Conservation (phyloP, 2,888 invertebrate genomes). For the Clostera curtula region DNA sequence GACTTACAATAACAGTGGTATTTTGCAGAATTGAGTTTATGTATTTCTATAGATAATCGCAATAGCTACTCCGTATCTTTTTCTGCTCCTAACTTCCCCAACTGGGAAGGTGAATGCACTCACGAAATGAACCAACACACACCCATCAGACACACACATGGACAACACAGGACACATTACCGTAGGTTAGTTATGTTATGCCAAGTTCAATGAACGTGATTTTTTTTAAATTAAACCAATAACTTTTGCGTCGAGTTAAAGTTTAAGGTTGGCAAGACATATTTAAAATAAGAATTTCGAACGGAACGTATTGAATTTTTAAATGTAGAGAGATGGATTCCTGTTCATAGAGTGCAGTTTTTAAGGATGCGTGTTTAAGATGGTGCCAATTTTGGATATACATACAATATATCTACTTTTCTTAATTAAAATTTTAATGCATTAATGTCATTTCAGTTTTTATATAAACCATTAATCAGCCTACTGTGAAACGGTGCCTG, state of each 20-base stretch:
- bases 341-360: background rate
- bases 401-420: no score
- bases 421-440: no score
- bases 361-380: background rate
- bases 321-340: background rate
- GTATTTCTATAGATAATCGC: background rate
- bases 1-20: no score
- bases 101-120: slow-evolving; percentile 71
- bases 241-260: slow-evolving; percentile 20
- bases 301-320: slow-evolving; percentile 3
- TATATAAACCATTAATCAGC: no score
- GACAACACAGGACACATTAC: slow-evolving; percentile 46
- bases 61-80: slow-evolving; percentile 28
- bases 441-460: no score
- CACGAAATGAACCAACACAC: slow-evolving; percentile 66
- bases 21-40: background rate
- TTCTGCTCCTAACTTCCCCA: slow-evolving; percentile 65
- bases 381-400: slow-evolving; percentile 1
- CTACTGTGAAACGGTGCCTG: no score
- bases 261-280: slow-evolving; percentile 16
- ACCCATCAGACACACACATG: slow-evolving; percentile 27
- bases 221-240: slow-evolving; percentile 30
- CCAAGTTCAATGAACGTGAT: slow-evolving; percentile 39
- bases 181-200: slow-evolving; percentile 54
- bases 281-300: slow-evolving; percentile 8